Evolutionary conservation across 2,888 invertebrate genomes (phyloP), one percentile per base, ranked within the genome.

Genomic region (Ectemnius lituratus): DNA sequence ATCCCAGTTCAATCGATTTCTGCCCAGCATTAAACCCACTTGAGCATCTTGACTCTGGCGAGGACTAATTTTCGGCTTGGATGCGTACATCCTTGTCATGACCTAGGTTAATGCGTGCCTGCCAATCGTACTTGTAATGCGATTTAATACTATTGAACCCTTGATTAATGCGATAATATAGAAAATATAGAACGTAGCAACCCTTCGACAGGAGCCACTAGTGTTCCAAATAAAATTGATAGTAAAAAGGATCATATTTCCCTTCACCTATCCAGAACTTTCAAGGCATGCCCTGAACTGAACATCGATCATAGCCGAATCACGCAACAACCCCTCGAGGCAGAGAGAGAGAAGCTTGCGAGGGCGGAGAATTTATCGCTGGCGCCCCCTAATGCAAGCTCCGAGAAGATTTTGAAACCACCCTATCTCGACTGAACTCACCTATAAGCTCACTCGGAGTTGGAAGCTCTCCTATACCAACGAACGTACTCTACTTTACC

Each of bases 61-160:
- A 62, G 28, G 59, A 62, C 70, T 71, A 80, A 82, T 82, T 78
- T 78, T 76, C 70, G 73, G 64, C 62, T 70, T 27, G 58, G 65
- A 45, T 58, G 52, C 52, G 46, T 57, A 65, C 57, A 58, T 70
- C 67, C 45, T 60, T 49, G 56, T 27, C 60, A 5, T 60, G 57
- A 71, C 61, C 70, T 72, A 58, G 18, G 37, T 52, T 71, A 78
- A 78, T 70, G 70, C 63, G 57, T 63, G 37, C 56, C 4, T 65
- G 72, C 70, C 76, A 82, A 78, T 76, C 72, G 67, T 1, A 66
- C 62, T 76, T 71, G 67, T 66, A 71, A 72, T 69, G 68, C 69
- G 37, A 58, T 59, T 61, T 67, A 68, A 82, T 73, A 70, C 61
- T 70, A 66, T 68, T 64, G 58, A 49, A 69, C 62, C 8, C 72